These are phyloP conservation scores for Lypha dubia DNA, from an alignment of 2,888 invertebrate genomes.

Conservation along the genomic window DNA sequence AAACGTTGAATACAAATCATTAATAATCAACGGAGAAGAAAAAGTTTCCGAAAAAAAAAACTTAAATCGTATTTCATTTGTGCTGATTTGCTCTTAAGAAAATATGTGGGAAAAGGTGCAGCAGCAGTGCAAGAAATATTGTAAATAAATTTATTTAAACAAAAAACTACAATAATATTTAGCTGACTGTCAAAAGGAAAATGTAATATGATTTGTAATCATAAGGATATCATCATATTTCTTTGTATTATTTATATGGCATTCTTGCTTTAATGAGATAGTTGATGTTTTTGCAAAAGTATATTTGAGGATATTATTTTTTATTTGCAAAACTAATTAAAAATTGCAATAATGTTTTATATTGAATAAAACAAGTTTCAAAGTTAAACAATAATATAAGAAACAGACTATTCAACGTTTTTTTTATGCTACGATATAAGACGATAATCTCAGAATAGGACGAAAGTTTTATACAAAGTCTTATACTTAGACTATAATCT, in stretches of 20 bases:
- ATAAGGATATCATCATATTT: conserved; percentile 14
- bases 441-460: too few species aligned
- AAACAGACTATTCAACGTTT: too few species aligned
- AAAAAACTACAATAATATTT: background rate
- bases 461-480: too few species aligned
- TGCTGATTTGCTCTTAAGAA: conserved; percentile 47
- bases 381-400: too few species aligned
- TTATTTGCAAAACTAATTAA: conserved; percentile 9
- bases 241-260: background rate
- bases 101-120: background rate
- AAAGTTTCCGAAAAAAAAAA: conserved; percentile 24
- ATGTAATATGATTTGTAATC: conserved; percentile 27
- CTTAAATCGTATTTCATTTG: conserved; percentile 49
- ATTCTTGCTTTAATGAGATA: background rate
- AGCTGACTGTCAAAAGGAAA: conserved; percentile 21
- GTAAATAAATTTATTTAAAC: conserved; percentile 17
- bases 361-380: too few species aligned
- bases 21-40: conserved; percentile 55
- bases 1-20: conserved; percentile 69
- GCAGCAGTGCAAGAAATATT: background rate
- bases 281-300: background rate
- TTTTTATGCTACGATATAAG: too few species aligned
- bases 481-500: too few species aligned
- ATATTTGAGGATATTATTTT: background rate
- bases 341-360: too few species aligned